Conservation (phyloP, 2,888 invertebrate species). For the Chaetoderma sp. region DNA sequence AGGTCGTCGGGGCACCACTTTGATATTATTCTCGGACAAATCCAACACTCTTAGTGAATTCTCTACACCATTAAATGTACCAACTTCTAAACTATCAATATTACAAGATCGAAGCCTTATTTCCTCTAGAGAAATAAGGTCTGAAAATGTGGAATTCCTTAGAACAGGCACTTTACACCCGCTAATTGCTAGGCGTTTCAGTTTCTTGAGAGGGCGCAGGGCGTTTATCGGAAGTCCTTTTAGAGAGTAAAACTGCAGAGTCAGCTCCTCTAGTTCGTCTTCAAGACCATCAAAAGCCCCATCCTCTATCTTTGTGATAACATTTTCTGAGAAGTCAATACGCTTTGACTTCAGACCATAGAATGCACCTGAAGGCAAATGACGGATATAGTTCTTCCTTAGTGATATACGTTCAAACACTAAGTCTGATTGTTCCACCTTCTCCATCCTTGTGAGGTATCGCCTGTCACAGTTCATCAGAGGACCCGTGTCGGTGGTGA, state of each 20-base stretch:
- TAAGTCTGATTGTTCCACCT: conserved; percentile 36
- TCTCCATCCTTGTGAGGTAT: conserved; percentile 36
- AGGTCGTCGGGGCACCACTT: conserved; percentile 15
- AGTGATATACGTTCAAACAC: conserved; percentile 34
- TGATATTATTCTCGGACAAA: conserved; percentile 19
- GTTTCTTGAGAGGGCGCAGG: conserved; percentile 16
- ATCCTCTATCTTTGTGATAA: conserved; percentile 31
- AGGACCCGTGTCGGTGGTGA: conserved; percentile 26
- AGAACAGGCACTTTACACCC: conserved; percentile 33
- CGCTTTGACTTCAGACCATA: conserved; percentile 31
- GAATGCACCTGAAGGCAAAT: conserved; percentile 34
- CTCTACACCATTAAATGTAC: conserved; percentile 25
- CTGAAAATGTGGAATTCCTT: conserved; percentile 18
- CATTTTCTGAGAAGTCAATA: conserved; percentile 38
- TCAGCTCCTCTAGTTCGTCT: conserved; percentile 29
- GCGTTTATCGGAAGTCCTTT: conserved; percentile 32
- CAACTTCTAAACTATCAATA: conserved; percentile 25
- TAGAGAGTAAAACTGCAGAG: conserved; percentile 27
- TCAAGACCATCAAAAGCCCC: conserved; percentile 37
- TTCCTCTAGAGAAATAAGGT: conserved; percentile 24
- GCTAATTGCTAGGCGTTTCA: conserved; percentile 24
- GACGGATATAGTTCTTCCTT: conserved; percentile 36
- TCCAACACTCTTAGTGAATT: conserved; percentile 24
- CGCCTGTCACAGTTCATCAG: conserved; percentile 37
- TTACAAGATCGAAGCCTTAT: conserved; percentile 36